These are phyloP conservation scores for Hypothenemus hampei DNA, from an alignment of 1,140 invertebrate species.

Conservation along the genomic window DNA sequence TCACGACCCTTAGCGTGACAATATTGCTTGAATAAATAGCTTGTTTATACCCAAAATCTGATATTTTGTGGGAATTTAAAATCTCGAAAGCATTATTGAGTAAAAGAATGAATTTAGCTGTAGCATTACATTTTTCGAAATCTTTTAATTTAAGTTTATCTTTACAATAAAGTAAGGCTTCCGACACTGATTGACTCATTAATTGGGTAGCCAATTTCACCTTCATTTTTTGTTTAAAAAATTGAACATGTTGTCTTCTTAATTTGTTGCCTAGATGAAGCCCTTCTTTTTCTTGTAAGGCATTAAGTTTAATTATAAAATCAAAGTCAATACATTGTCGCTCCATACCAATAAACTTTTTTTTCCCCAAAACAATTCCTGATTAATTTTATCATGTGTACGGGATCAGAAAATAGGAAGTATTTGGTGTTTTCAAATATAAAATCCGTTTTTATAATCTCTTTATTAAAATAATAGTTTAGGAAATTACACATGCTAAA, in stretches of 20 bases:
- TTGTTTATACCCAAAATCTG: conserved; percentile 3
- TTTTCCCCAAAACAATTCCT: conserved; percentile 12
- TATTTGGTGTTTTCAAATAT: not conserved
- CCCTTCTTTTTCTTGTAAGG: conserved; percentile 1
- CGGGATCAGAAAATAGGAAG: conserved; percentile 2
- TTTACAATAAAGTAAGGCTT: conserved; percentile 2
- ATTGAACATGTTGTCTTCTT: conserved; percentile 4
- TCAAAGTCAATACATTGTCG: conserved; percentile 4
- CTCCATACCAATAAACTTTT: conserved; percentile 7
- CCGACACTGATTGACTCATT: not conserved
- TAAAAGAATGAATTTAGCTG: conserved; percentile 12
- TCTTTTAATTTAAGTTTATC: conserved; percentile 4
- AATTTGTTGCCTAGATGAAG: conserved; percentile 8
- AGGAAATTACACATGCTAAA: conserved; percentile 1
- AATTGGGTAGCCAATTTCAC: conserved; percentile 9
- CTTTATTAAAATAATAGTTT: not conserved
- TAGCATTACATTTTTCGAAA: conserved; percentile 12
- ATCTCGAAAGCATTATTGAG: conserved; percentile 20
- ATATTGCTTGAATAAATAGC: not conserved
- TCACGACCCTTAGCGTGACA: too few species aligned
- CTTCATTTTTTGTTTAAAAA: conserved; percentile 17
- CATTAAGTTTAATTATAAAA: not conserved
- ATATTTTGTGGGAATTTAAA: conserved; percentile 17
- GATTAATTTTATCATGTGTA: conserved; percentile 13
- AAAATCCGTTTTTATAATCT: conserved; percentile 9